These are phyloP conservation scores for Rhinoderma darwinii DNA, from an alignment of 2,113 vertebrate species.

Conservation along the genomic window DNA sequence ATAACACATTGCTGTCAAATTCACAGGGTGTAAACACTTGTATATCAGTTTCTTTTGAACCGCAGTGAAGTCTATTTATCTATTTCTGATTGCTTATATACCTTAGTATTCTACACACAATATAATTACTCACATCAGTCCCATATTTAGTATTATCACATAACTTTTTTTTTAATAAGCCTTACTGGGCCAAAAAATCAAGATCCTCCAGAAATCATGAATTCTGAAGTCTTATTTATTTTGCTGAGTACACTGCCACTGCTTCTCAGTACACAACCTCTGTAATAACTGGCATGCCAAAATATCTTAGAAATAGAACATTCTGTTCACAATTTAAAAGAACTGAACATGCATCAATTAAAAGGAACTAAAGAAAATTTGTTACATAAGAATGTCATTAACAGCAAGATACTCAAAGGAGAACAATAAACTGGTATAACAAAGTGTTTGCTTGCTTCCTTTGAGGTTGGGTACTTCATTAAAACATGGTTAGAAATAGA, in stretches of 20 bases:
- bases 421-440: neutral
- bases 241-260: neutral
- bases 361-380: neutral
- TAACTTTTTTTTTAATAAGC: too few relatives aligned
- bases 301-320: neutral
- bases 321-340: neutral
- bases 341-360: constrained; percentile 17
- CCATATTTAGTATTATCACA: too few relatives aligned
- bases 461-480: neutral
- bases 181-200: neutral
- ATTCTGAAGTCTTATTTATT: neutral
- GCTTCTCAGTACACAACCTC: neutral
- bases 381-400: neutral
- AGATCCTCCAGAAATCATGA: too few relatives aligned
- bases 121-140: neutral
- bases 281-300: neutral
- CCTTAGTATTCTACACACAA: neutral
- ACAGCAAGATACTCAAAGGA: neutral
- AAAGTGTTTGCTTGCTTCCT: constrained; percentile 5
- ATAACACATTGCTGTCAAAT: neutral
- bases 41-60: neutral
- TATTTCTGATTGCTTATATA: neutral
- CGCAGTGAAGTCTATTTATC: too few relatives aligned
- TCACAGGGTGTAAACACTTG: neutral
- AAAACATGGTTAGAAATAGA: constrained; percentile 5